Evolutionary conservation across 2,113 vertebrate species (phyloP), one percentile per base, ranked within the genome.

Genomic region (Apeltes quadracus): DNA sequence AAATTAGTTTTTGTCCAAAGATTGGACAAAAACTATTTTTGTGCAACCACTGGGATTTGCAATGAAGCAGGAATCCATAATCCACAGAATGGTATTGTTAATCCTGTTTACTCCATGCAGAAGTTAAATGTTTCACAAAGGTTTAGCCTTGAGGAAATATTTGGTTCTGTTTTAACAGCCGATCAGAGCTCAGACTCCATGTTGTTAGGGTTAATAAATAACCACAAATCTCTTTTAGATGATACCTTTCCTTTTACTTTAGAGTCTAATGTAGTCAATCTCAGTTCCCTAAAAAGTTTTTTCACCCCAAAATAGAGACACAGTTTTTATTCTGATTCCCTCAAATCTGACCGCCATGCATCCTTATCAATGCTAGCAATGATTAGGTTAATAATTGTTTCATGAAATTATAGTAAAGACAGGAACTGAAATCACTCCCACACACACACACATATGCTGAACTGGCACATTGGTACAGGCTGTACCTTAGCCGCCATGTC

Each of bases 401-500:
- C 1, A 43, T 46, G 2, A 58, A 80, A 76, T 53, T 5, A 57
- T 23, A 18, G 36, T 22, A 12, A 32, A 27, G 27, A 13, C 54
- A 56, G 57, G 23, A 64, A 67, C 34, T 55, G 63, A 78, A 29
- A 29, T 74, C 27, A 1, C 54, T 29, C 44, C 25, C 13, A 44
- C 18, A 27, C 39, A 46, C 14, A 41, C 11, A 43, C 18, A 27
- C 39, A 46, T 11, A 41, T 8, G 36, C 34, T 55, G 34, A 22
- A 34, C 0, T 54, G 22, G 20, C 43, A 38, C 39, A 67, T 23
- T 59, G 16, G 16, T 44, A 18, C 25, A 64, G 15, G 43, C 44
- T 51, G 34, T 91, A 96, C 97, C 96, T 95, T 92, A 1, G 53
- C 72, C 25, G 96, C 96, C 88, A 99, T 94, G 6, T 96, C 94